Evolutionary conservation across 2,113 vertebrate species (phyloP).

Genomic region (Pseudorasbora parva): DNA sequence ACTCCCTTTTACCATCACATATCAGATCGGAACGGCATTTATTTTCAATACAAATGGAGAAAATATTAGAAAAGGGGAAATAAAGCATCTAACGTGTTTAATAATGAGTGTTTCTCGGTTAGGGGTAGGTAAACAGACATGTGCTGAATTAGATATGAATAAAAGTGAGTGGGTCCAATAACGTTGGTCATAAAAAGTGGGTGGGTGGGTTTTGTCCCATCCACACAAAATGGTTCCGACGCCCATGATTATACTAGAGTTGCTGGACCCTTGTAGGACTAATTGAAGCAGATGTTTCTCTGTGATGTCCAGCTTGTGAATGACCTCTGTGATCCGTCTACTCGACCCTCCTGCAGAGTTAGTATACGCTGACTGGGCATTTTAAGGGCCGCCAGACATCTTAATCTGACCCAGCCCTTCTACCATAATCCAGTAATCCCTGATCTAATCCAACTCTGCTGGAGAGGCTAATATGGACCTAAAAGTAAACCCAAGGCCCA

Average conservation of each 20-base stretch:
- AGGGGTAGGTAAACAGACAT: too few relatives aligned
- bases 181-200: too few relatives aligned
- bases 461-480: not conserved
- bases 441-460: slow-evolving; percentile 52
- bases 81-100: too few relatives aligned
- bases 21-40: too few relatives aligned
- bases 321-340: slow-evolving; percentile 20
- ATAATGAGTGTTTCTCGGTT: too few relatives aligned
- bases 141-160: too few relatives aligned
- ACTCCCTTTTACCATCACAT: too few relatives aligned
- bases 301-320: slow-evolving; percentile 7
- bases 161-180: too few relatives aligned
- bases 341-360: not conserved
- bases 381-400: slow-evolving; percentile 52
- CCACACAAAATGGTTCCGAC: too few relatives aligned
- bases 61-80: too few relatives aligned
- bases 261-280: not conserved
- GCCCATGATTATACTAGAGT: not conserved
- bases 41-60: too few relatives aligned
- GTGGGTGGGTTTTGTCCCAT: too few relatives aligned
- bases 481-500: not conserved
- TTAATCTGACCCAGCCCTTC: slow-evolving; percentile 44
- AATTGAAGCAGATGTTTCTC: not conserved
- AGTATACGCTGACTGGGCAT: slow-evolving; percentile 58
- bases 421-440: slow-evolving; percentile 62